Conservation (phyloP, 2,888 invertebrate genomes). For the Crioceris asparagi region DNA sequence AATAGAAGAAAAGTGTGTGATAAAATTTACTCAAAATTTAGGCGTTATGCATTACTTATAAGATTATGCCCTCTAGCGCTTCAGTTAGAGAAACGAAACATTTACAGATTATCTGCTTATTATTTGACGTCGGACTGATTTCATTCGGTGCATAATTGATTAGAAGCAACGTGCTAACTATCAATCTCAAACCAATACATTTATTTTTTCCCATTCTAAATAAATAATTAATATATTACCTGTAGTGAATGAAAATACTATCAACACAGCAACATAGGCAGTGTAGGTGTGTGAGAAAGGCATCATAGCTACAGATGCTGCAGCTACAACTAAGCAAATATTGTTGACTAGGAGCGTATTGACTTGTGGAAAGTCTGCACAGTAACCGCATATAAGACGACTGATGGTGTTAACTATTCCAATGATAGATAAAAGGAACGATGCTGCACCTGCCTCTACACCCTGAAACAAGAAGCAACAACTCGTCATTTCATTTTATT, state of each 20-base stretch:
- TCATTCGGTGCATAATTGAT: neutral
- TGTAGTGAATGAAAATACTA: conserved; percentile 85
- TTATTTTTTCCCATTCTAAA: neutral
- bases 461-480: conserved; percentile 49
- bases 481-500: no score
- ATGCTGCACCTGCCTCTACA: conserved; percentile 59
- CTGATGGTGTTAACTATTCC: conserved; percentile 92
- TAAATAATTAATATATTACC: conserved; percentile 49
- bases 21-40: no score
- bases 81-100: no score
- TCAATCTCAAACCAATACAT: neutral
- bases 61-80: no score
- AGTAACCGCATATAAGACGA: conserved; percentile 77
- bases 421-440: conserved; percentile 69
- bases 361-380: conserved; percentile 85
- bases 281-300: conserved; percentile 73
- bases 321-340: conserved; percentile 79
- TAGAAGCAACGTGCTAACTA: neutral
- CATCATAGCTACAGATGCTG: conserved; percentile 69
- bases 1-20: no score
- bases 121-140: no score
- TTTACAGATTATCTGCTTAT: no score
- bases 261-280: conserved; percentile 66
- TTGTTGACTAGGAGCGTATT: conserved; percentile 90
- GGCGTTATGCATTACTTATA: no score